phyloP scores from a whole-genome alignment of 2,888 invertebrate genomes.

The Metacarcinus magister region DNA sequence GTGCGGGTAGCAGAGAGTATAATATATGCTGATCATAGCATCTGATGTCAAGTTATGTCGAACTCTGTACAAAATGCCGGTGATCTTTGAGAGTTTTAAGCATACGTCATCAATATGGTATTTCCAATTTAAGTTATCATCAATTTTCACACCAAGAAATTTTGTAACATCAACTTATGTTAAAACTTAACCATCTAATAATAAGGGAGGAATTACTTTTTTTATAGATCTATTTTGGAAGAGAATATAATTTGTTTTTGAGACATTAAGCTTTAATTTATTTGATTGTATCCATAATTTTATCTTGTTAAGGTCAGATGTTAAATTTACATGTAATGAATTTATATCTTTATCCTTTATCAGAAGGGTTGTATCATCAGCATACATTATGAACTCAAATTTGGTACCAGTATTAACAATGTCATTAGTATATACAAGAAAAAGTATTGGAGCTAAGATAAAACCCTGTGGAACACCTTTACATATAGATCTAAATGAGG shows the following conservation, averaged over 20 bases:
- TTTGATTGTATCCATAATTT: neutral
- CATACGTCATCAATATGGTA: too few species aligned
- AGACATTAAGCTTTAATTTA: neutral
- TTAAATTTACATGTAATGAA: neutral
- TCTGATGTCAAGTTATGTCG: neutral
- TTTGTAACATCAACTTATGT: neutral
- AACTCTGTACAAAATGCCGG: too few species aligned
- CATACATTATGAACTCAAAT: neutral
- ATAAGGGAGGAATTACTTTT: neutral
- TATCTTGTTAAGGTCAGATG: neutral
- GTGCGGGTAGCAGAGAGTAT: too few species aligned
- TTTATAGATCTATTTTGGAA: neutral
- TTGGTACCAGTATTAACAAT: neutral
- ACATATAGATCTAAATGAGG: neutral
- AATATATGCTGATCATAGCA: too few species aligned
- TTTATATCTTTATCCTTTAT: too few species aligned
- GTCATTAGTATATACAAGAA: too few species aligned
- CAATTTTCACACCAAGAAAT: too few species aligned
- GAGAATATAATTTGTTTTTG: too few species aligned
- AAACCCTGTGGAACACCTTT: too few species aligned
- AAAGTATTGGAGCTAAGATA: too few species aligned
- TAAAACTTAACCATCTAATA: conserved; percentile 3
- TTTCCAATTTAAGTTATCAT: too few species aligned
- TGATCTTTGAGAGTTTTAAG: too few species aligned
- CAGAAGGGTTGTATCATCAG: neutral